A percentile compares a stretch with the other conserved stretches of the same genome.
phyloP scores from a whole-genome alignment of 2,797 vertebrate species.

The Aplochiton taeniatus region DNA sequence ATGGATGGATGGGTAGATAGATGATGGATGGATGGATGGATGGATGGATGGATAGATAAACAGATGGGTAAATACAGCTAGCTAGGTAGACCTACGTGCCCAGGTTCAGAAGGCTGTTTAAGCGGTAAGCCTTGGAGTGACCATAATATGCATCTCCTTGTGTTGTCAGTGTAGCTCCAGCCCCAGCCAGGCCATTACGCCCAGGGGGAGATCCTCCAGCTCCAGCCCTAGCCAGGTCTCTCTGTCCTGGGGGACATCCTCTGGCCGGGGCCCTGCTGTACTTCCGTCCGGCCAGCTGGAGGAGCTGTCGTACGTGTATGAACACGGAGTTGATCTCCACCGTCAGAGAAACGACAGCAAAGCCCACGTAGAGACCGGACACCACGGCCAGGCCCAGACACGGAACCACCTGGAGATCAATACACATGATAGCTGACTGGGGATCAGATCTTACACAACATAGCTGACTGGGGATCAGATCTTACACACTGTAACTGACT shows the following conservation, averaged over 20 bases:
- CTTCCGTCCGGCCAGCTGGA: slow-evolving; percentile 69
- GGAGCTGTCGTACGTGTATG: slow-evolving; percentile 74
- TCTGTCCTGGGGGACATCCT: no score
- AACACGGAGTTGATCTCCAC: slow-evolving; percentile 82
- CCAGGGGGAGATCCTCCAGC: no score
- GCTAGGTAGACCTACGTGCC: slow-evolving; percentile 58
- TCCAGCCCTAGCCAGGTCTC: no score
- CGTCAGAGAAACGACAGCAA: slow-evolving; percentile 76
- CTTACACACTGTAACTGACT: no score
- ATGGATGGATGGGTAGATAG: no score
- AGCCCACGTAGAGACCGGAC: slow-evolving; percentile 60
- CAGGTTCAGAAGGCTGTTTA: slow-evolving; percentile 71
- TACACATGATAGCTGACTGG: not conserved
- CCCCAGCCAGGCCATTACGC: not conserved
- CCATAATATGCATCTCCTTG: not conserved
- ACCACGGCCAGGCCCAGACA: slow-evolving; percentile 18
- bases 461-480: no score
- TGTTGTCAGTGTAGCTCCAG: not conserved
- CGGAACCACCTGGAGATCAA: no score
- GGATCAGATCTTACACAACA: not conserved
- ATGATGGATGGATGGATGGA: no score
- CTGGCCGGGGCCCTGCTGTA: slow-evolving; percentile 37
- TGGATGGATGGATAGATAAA: no score
- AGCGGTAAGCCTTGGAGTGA: slow-evolving; percentile 51
- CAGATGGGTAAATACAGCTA: no score